Conservation (phyloP, 2,888 invertebrate genomes). For the Nycteola revayana region DNA sequence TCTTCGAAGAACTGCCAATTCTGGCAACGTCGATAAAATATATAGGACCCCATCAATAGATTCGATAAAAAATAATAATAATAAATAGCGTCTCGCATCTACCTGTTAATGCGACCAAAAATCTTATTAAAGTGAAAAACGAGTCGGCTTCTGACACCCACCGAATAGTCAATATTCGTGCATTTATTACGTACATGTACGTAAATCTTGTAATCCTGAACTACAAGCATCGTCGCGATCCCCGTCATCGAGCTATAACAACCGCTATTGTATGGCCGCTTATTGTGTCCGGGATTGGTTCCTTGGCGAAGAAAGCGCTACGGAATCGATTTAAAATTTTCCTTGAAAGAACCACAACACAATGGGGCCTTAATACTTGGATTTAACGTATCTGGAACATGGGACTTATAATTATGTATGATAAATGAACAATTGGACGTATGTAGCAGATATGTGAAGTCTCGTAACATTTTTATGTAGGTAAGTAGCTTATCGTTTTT, state of each 20-base stretch:
- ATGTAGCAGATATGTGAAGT: not conserved
- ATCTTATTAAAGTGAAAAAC: no score
- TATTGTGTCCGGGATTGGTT: slow-evolving; percentile 77
- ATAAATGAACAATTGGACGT: slow-evolving; percentile 8
- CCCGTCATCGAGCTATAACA: slow-evolving; percentile 62
- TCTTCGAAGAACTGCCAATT: no score
- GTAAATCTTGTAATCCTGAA: slow-evolving; percentile 70
- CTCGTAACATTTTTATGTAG: no score
- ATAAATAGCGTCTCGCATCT: no score
- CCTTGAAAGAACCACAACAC: slow-evolving; percentile 66
- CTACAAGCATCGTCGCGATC: slow-evolving; percentile 58
- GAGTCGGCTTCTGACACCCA: no score
- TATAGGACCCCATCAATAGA: no score
- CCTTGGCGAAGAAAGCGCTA: slow-evolving; percentile 63
- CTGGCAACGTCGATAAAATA: no score
- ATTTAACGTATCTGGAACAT: slow-evolving; percentile 54
- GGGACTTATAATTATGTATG: slow-evolving; percentile 41
- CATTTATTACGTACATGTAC: slow-evolving; percentile 18
- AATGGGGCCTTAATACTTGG: slow-evolving; percentile 67
- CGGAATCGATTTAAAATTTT: slow-evolving; percentile 77
- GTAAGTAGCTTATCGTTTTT: no score
- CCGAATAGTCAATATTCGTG: no score
- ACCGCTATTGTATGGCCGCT: slow-evolving; percentile 64
- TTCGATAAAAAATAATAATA: no score
- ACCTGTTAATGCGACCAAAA: no score